Evolutionary conservation across 2,113 vertebrate species (phyloP).

Genomic region (Ictalurus furcatus): DNA sequence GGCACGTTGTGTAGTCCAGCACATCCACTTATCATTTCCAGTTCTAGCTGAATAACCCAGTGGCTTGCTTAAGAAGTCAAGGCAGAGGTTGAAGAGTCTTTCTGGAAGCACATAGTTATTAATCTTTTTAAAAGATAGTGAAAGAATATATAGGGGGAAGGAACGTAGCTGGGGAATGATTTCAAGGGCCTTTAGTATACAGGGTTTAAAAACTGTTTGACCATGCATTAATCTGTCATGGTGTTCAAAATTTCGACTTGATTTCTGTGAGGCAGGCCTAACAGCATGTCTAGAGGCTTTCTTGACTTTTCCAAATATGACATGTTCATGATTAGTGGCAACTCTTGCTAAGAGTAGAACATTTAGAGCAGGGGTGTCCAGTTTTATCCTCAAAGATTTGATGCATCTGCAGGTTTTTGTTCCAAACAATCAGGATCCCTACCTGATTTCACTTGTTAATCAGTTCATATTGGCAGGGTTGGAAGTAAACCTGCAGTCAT

Average conservation of each 20-base stretch:
- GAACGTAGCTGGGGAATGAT: constrained; percentile 31
- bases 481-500: not conserved
- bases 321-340: constrained; percentile 60
- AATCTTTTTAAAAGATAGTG: constrained; percentile 69
- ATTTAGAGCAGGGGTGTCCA: not conserved
- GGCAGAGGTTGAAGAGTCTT: constrained; percentile 59
- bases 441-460: not conserved
- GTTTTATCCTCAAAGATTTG: not conserved
- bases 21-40: constrained; percentile 62
- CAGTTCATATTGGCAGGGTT: not conserved
- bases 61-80: constrained; percentile 60
- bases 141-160: constrained; percentile 50
- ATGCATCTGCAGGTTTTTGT: not conserved
- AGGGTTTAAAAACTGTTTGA: not conserved
- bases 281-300: constrained; percentile 37
- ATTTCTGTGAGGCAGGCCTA: not conserved
- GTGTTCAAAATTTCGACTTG: not conserved
- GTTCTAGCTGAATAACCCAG: constrained; percentile 60
- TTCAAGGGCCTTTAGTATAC: not conserved
- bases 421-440: not conserved
- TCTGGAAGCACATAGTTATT: constrained; percentile 62
- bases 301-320: constrained; percentile 28
- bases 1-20: constrained; percentile 56
- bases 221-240: not conserved
- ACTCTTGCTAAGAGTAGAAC: constrained; percentile 61